Conservation (phyloP, 1,140 invertebrate genomes). For the Apis laboriosa region DNA sequence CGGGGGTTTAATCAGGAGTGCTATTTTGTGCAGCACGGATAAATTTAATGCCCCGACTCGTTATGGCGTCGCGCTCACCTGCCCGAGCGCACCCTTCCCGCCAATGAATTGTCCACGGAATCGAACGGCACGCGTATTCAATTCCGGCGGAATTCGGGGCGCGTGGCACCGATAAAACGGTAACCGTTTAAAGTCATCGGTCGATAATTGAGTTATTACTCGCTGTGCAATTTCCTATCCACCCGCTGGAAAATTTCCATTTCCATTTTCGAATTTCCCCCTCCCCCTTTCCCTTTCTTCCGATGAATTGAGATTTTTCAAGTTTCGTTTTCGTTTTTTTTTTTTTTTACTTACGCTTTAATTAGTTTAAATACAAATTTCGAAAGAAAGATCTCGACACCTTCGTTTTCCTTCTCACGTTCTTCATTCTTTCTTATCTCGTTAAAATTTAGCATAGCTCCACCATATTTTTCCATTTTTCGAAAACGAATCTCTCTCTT, state of each 20-base stretch:
- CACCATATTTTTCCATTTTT: no score
- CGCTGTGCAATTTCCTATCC: background rate
- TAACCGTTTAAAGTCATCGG: conserved; percentile 13
- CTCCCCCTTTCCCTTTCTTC: background rate
- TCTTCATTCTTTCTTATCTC: no score
- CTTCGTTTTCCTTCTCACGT: no score
- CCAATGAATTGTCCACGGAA: conserved; percentile 38
- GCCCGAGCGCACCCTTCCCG: background rate
- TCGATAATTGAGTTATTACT: conserved; percentile 31
- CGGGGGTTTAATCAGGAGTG: conserved; percentile 62
- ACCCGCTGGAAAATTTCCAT: background rate
- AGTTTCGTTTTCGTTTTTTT: no score
- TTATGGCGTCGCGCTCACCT: conserved; percentile 5
- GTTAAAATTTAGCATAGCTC: no score
- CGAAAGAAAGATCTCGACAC: no score
- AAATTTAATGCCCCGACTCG: conserved; percentile 56
- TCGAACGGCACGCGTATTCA: conserved; percentile 20
- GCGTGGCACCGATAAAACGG: conserved; percentile 1
- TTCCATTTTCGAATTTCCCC: background rate
- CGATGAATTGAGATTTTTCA: no score
- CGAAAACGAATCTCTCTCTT: no score
- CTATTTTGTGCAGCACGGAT: conserved; percentile 60
- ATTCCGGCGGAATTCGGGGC: background rate
- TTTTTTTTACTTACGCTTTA: no score
- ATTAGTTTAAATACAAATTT: no score